phyloP scores from a whole-genome alignment of 2,113 vertebrate species.

The Sarotherodon lohbergeri region DNA sequence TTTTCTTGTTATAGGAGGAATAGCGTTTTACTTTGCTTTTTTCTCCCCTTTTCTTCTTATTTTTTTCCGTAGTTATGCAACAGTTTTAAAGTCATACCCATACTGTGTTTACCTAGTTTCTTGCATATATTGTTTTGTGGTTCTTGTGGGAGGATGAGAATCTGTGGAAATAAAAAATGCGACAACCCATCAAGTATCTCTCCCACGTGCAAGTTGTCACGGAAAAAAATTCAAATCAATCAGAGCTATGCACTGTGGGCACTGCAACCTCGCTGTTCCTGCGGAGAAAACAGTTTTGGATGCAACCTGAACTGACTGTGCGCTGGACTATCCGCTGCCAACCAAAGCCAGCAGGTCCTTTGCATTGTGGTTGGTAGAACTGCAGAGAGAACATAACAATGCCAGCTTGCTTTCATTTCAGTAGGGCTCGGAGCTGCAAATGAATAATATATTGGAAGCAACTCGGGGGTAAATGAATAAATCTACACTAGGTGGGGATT shows the following conservation, averaged over 20 bases:
- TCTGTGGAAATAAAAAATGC: constrained; percentile 9
- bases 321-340: constrained; percentile 5
- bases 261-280: background rate
- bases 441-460: constrained; percentile 42
- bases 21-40: background rate
- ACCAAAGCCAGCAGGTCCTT: constrained; percentile 34
- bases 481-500: constrained; percentile 28
- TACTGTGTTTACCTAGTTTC: background rate
- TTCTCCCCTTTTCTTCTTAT: background rate
- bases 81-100: background rate
- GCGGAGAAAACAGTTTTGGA: background rate
- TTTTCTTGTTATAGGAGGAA: background rate
- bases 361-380: constrained; percentile 41
- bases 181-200: constrained; percentile 9
- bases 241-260: background rate
- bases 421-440: constrained; percentile 41
- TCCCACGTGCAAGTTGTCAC: constrained; percentile 23
- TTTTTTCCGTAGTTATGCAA: background rate
- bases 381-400: constrained; percentile 39
- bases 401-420: constrained; percentile 50
- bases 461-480: constrained; percentile 57
- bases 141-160: constrained; percentile 21
- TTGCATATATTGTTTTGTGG: constrained; percentile 1
- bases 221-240: constrained; percentile 8
- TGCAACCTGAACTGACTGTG: constrained; percentile 12